These are phyloP conservation scores for Drosophila guanche DNA, from an alignment of 1,140 invertebrate species.

Conservation along the genomic window DNA sequence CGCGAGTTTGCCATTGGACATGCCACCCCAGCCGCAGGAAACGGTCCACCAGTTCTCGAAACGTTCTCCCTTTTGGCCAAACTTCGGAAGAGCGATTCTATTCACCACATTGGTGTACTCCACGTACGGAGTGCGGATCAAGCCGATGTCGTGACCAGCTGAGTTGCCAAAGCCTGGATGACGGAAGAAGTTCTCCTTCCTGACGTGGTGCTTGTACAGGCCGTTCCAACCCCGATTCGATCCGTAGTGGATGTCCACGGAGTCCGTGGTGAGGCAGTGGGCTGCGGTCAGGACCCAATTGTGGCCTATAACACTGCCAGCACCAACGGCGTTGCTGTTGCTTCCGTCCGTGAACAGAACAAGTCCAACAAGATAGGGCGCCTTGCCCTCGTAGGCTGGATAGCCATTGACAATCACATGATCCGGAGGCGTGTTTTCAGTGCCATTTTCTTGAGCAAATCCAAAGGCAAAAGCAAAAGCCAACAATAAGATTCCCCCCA, in stretches of 20 bases:
- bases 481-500: slow-evolving; percentile 37
- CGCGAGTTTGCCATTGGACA: slow-evolving; percentile 23
- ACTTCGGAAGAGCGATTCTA: slow-evolving; percentile 31
- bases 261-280: slow-evolving; percentile 51
- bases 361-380: slow-evolving; percentile 84
- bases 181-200: slow-evolving; percentile 44
- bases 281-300: slow-evolving; percentile 62
- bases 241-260: slow-evolving; percentile 74
- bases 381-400: slow-evolving; percentile 76
- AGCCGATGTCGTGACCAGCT: slow-evolving; percentile 51
- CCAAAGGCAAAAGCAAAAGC: slow-evolving; percentile 39
- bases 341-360: slow-evolving; percentile 20
- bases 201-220: slow-evolving; percentile 33
- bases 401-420: slow-evolving; percentile 66
- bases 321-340: slow-evolving; percentile 37
- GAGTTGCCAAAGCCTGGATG: slow-evolving; percentile 38
- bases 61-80: slow-evolving; percentile 11
- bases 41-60: slow-evolving; percentile 43
- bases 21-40: slow-evolving; percentile 61
- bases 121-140: slow-evolving; percentile 55
- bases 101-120: slow-evolving; percentile 37
- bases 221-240: slow-evolving; percentile 39
- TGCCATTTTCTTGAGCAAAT: neutral
- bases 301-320: slow-evolving; percentile 48
- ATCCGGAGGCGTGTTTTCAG: neutral